A percentile compares a stretch with the other conserved stretches of the same genome.
phyloP scores from a whole-genome alignment of 2,113 vertebrate species.

The Gobio gobio region DNA sequence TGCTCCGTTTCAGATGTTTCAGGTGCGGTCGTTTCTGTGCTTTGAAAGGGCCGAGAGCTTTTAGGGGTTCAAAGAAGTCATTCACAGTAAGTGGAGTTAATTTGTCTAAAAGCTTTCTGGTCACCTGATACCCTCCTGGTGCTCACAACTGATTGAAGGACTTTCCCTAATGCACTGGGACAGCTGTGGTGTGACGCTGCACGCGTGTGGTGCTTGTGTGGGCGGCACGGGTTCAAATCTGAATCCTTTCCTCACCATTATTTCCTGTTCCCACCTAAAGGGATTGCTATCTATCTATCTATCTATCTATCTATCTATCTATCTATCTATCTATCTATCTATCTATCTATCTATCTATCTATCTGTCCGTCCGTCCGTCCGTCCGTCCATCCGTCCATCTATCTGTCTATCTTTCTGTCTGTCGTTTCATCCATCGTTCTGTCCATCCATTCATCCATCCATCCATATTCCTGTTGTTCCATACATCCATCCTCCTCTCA shows the following conservation, averaged over 20 bases:
- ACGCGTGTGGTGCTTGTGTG: slow-evolving; percentile 1
- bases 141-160: slow-evolving; percentile 17
- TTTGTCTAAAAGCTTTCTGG: slow-evolving; percentile 33
- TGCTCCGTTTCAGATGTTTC: background rate
- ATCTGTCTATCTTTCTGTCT: background rate
- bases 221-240: background rate
- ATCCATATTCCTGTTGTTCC: no score
- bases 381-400: slow-evolving; percentile 18
- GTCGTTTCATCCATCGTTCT: no score
- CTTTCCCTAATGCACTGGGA: slow-evolving; percentile 16
- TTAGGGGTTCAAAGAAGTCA: slow-evolving; percentile 15
- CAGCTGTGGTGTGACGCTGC: background rate
- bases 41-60: background rate
- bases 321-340: background rate
- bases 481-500: background rate
- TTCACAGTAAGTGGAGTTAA: slow-evolving; percentile 34
- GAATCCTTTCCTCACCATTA: background rate
- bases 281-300: background rate
- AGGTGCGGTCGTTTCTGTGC: slow-evolving; percentile 10
- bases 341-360: background rate
- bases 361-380: background rate
- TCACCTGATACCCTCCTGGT: slow-evolving; percentile 26
- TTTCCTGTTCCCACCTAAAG: background rate
- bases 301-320: background rate
- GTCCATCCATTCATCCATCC: no score